A percentile compares a stretch with the other conserved stretches of the same genome.
Conservation (phyloP, 2,797 vertebrate species). For the Aselliscus stoliczkanus region DNA sequence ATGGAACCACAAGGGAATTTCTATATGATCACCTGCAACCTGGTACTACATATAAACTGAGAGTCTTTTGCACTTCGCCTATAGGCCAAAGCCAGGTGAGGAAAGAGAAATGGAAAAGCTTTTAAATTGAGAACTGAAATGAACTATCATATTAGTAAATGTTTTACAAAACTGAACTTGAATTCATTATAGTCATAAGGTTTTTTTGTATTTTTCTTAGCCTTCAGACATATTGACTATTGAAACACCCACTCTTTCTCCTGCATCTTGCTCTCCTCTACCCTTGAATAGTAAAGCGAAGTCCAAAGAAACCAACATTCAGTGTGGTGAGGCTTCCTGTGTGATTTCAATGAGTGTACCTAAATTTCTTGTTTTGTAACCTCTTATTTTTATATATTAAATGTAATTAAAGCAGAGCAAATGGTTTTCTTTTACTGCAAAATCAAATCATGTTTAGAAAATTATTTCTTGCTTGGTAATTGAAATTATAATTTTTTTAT, state of each 20-base stretch:
- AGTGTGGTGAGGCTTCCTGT: constrained; percentile 80
- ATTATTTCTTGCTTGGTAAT: background rate
- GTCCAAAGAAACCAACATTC: constrained; percentile 78
- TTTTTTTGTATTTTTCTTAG: constrained; percentile 67
- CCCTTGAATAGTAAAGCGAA: constrained; percentile 77
- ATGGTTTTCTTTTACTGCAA: background rate
- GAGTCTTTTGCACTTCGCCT: constrained; percentile 80
- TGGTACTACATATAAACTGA: constrained; percentile 81
- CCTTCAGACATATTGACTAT: constrained; percentile 80
- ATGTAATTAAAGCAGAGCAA: background rate
- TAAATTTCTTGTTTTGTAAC: background rate
- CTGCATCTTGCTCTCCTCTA: constrained; percentile 73
- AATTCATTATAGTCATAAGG: background rate
- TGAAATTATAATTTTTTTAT: background rate
- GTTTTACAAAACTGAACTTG: background rate
- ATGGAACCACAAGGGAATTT: constrained; percentile 79
- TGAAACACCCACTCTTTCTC: constrained; percentile 81
- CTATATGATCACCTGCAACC: constrained; percentile 82
- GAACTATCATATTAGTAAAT: background rate
- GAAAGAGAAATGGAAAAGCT: background rate
- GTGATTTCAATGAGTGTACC: background rate
- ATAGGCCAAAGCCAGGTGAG: constrained; percentile 85
- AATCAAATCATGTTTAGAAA: constrained; percentile 29
- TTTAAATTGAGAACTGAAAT: background rate
- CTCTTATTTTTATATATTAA: background rate